Conservation (phyloP, 37 sponge, comb jelly and placozoan species). For the Ephydatia muelleri region DNA sequence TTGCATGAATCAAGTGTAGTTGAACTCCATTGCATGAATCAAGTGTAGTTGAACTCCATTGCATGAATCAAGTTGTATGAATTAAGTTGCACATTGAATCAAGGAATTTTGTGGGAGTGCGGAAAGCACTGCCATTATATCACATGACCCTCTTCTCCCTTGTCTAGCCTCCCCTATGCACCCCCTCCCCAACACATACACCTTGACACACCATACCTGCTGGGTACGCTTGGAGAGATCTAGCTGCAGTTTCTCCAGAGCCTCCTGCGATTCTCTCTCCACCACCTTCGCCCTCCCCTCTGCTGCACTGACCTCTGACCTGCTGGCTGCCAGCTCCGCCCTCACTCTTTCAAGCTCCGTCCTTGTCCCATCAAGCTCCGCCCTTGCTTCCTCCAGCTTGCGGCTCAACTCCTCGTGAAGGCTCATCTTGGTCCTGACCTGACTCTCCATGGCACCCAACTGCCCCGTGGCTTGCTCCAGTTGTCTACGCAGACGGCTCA, state of each 20-base stretch:
- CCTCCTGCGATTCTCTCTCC: constrained; percentile 31
- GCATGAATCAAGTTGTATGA: too few species aligned
- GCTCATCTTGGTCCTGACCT: background rate
- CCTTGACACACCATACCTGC: constrained; percentile 39
- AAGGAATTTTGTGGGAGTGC: too few species aligned
- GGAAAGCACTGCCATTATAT: too few species aligned
- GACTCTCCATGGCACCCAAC: background rate
- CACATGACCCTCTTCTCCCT: too few species aligned
- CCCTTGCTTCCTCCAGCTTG: constrained; percentile 3
- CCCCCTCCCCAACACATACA: background rate
- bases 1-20: too few species aligned
- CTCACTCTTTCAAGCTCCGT: constrained; percentile 28
- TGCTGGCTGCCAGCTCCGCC: constrained; percentile 8
- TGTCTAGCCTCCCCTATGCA: too few species aligned
- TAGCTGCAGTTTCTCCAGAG: constrained; percentile 40
- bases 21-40: too few species aligned
- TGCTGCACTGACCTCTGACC: constrained; percentile 10
- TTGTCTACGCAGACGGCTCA: background rate
- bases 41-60: too few species aligned
- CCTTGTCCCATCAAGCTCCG: background rate
- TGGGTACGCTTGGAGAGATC: constrained; percentile 63
- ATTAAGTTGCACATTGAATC: too few species aligned
- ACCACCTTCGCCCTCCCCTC: constrained; percentile 9
- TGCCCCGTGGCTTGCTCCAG: constrained; percentile 3
- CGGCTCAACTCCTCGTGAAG: background rate